Base-by-base conservation (phyloP, 2,113 vertebrate genomes). In the Atlantisia rogersi region DNA sequence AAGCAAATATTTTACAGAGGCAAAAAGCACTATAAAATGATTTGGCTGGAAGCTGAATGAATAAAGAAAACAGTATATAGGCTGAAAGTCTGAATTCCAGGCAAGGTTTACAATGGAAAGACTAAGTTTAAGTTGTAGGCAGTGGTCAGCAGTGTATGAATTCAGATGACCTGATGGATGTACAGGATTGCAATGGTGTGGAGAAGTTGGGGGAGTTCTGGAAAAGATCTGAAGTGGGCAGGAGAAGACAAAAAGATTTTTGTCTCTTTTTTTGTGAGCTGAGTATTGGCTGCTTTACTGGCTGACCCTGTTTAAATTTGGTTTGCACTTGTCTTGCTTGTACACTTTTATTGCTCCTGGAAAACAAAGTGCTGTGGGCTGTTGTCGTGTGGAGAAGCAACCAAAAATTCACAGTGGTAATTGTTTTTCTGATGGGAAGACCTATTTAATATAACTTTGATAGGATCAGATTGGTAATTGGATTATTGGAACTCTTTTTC, bases 11-110 rank as follows among this genome's bases (percentile, higher is more conserved):
- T 96, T 96, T 93, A 94, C 91, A 76, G 95, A 94, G 91, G 95
- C 90, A 96, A 94, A 94, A 89, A 95, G 91, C 64, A 20, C 92
- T 96, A 88, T 96, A 97, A 97, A 94, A 92, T 82, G 82, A 96
- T 97, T 93, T 46, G 55, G 50, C 77, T 97, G 92, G 90, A 88
- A 96, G 76, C 78, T 91, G 94, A 90, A 95, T 94, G 95, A 97
- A 94, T 95, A 46, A 96, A 80, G 94, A 92, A 97, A 97, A 95
- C 91, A 94, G 82, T 75, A 42, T 95, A 81, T 87, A 68, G 83
- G 25, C 86, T 95, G 37, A 60, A 86, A 95, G 95, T 84, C 84
- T 80, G 63, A 89, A 86, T 95, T 96, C 93, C 94, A 90, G 79
- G 92, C 92, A 24, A 9, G 70, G 62, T 88, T 95, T 94, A 96